Base-by-base conservation (phyloP, 2,888 invertebrate genomes). In the Ecdyonurus torrentis region DNA sequence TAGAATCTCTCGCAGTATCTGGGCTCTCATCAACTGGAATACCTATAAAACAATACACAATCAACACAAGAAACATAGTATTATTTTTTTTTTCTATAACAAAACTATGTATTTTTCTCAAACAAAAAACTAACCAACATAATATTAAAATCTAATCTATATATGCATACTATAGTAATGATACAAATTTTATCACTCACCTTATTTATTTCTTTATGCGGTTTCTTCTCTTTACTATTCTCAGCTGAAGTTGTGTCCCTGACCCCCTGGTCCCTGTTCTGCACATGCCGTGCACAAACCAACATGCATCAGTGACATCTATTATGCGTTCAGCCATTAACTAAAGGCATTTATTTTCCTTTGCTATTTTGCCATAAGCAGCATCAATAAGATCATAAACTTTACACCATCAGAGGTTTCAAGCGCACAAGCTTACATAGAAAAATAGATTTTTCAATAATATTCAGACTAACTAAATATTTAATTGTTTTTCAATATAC, bases 1-100 rank as follows among this genome's bases (percentile, higher is more conserved):
- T 15, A 60, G 25, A 25, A 60, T 24, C 25, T 60, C 60, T n/a
- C 24, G 25, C 25, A 60, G 60, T 2, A 60, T 60, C 25, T 60
- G 60, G 18, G 25, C 60, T 15, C 60, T 20, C 25, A 60, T 25
- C 37, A 25, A n/a, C 19, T 60, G 60, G 37, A 60, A 60, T 3
- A 60, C 60, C 60, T 60, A 20, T 37, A 37, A 37, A 37, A 37
- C 15, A 37, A 37, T n/a, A n/a, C n/a, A n/a, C n/a, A 37, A 37
- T 10, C 37, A 37, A 5, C 37, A 10, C 37, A 5, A 10, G 5
- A 5, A 37, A 37, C 37, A 37, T 10, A 10, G 37, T 37, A 37
- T 37, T 37, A 10, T 37, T 37, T 37, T 37, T 37, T 37, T 37
- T 37, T 37, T 37, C 37, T 37, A 10, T 15, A 5, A 37, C 37